Conservation (phyloP, 2,888 invertebrate genomes). For the Shargacucullia verbasci region DNA sequence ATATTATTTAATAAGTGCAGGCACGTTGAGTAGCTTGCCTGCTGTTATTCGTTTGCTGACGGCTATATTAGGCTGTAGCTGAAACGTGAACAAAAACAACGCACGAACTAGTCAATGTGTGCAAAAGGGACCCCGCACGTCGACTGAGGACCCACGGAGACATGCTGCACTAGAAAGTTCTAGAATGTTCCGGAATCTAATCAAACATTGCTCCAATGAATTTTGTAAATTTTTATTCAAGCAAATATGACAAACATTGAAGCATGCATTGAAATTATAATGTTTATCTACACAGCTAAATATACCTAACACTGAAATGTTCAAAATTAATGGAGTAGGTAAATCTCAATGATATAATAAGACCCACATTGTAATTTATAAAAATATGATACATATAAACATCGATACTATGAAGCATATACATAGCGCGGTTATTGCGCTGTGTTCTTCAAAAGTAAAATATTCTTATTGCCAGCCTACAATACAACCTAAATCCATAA, state of each 20-base stretch:
- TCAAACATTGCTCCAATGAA: conserved; percentile 66
- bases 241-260: conserved; percentile 84
- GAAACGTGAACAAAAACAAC: conserved; percentile 76
- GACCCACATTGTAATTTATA: conserved; percentile 58
- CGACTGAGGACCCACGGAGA: conserved; percentile 41
- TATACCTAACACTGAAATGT: conserved; percentile 57
- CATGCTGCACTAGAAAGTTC: conserved; percentile 48
- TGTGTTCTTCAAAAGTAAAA: conserved; percentile 48
- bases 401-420: conserved; percentile 54
- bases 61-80: conserved; percentile 60
- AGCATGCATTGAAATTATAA: conserved; percentile 78
- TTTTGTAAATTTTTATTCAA: conserved; percentile 82
- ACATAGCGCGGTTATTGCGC: conserved; percentile 35
- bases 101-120: conserved; percentile 82
- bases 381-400: conserved; percentile 74
- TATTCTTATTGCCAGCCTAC: conserved; percentile 60
- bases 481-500: conserved; percentile 50
- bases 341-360: conserved; percentile 56
- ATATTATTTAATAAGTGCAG: conserved; percentile 18
- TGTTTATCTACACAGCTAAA: conserved; percentile 75
- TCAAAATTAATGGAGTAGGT: conserved; percentile 55
- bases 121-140: conserved; percentile 75
- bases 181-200: conserved; percentile 39
- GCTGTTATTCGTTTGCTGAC: conserved; percentile 11
- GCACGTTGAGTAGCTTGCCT: conserved; percentile 17